These are phyloP conservation scores for Xiphorhynchus erythropygius DNA, from an alignment of 2,797 vertebrate species.

Conservation along the genomic window DNA sequence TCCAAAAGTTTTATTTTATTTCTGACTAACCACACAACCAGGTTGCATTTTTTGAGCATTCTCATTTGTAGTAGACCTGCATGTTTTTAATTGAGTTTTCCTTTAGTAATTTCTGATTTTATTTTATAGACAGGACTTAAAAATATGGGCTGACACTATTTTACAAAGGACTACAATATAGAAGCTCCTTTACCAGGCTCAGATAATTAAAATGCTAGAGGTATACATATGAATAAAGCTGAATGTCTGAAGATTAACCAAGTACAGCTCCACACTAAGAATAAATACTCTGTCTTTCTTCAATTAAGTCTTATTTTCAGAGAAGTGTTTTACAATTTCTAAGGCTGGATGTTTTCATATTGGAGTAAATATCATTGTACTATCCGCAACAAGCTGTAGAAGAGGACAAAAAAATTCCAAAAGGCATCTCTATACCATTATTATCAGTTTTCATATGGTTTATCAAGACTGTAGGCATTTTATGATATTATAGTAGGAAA, in stretches of 20 bases:
- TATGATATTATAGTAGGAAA: neutral
- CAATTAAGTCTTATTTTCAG: neutral
- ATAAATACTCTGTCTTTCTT: neutral
- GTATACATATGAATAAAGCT: neutral
- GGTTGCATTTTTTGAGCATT: neutral
- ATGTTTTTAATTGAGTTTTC: neutral
- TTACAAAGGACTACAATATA: neutral
- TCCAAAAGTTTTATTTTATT: neutral
- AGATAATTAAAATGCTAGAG: neutral
- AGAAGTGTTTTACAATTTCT: neutral
- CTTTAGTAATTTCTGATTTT: neutral
- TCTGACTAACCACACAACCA: neutral
- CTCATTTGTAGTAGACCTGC: neutral
- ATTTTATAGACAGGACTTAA: neutral
- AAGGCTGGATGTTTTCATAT: neutral
- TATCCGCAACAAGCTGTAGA: neutral
- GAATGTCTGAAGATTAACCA: neutral
- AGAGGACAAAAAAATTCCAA: neutral
- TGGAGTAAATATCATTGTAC: neutral
- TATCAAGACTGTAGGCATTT: neutral
- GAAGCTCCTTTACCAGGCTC: neutral
- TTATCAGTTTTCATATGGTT: neutral
- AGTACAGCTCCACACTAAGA: neutral
- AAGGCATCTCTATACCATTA: neutral
- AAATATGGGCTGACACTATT: accelerated